phyloP scores from a whole-genome alignment of 2,797 vertebrate species.

The Galagoides demidoff region DNA sequence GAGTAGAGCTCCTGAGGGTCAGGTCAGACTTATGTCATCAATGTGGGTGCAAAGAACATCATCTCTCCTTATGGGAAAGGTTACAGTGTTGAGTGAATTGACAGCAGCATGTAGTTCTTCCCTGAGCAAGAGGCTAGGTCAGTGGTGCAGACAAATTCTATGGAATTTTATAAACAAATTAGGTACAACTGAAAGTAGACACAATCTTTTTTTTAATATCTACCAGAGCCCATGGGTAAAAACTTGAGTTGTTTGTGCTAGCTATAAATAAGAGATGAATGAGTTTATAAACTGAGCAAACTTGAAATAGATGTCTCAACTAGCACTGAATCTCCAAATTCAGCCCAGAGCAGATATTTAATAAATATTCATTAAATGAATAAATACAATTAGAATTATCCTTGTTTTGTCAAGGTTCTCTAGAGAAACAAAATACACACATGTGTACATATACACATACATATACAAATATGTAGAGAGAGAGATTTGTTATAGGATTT shows the following conservation, averaged over 20 bases:
- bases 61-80: not conserved
- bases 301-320: not conserved
- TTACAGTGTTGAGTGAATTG: not conserved
- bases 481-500: not conserved
- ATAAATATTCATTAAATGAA: not conserved
- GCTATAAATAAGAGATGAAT: not conserved
- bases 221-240: not conserved
- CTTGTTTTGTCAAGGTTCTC: not conserved
- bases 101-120: not conserved
- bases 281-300: not conserved
- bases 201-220: not conserved
- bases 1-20: not conserved
- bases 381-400: not conserved
- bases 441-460: not conserved
- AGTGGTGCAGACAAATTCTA: not conserved
- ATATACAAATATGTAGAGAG: not conserved
- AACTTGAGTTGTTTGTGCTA: not conserved
- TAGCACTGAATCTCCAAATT: not conserved
- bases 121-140: not conserved
- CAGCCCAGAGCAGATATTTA: not conserved
- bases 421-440: not conserved
- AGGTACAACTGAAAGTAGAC: not conserved
- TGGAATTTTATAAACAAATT: not conserved
- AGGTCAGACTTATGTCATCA: not conserved
- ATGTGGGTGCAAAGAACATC: accelerated